Evolutionary conservation across 1,140 invertebrate species (phyloP).

Genomic region (Vanessa tameamea): DNA sequence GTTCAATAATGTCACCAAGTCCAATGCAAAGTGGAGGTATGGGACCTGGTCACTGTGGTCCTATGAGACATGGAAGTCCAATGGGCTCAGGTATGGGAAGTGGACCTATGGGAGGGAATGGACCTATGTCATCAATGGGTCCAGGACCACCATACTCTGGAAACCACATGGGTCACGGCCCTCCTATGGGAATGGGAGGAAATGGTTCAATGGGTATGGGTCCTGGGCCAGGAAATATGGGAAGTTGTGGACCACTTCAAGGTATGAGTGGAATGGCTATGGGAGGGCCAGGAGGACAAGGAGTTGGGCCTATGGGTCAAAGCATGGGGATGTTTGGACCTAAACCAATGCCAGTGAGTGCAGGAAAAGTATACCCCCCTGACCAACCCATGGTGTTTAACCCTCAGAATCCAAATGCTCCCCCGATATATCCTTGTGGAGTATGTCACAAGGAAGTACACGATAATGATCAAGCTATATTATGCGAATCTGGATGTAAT

Average conservation of each 20-base stretch:
- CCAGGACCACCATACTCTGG: slow-evolving; percentile 73
- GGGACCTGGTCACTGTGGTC: slow-evolving; percentile 78
- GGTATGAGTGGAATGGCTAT: slow-evolving; percentile 84
- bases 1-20: slow-evolving; percentile 78
- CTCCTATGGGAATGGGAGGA: slow-evolving; percentile 79
- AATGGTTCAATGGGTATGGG: slow-evolving; percentile 81
- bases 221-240: slow-evolving; percentile 81
- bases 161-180: slow-evolving; percentile 75
- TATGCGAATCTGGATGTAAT: slow-evolving; percentile 99
- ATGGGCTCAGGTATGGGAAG: slow-evolving; percentile 76
- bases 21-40: slow-evolving; percentile 76
- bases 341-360: slow-evolving; percentile 92
- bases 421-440: slow-evolving; percentile 97
- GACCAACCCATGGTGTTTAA: slow-evolving; percentile 99
- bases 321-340: slow-evolving; percentile 84
- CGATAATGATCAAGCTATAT: slow-evolving; percentile 98
- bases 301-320: slow-evolving; percentile 83
- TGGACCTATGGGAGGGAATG: slow-evolving; percentile 78
- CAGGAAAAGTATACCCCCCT: slow-evolving; percentile 95
- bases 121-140: slow-evolving; percentile 78
- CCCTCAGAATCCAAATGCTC: slow-evolving; percentile 98
- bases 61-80: slow-evolving; percentile 79
- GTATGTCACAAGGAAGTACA: slow-evolving; percentile 99
- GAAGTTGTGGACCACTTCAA: slow-evolving; percentile 81
- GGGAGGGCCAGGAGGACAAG: slow-evolving; percentile 82